Conservation (phyloP, 2,888 invertebrate genomes). For the Drosophila phalerata region DNA sequence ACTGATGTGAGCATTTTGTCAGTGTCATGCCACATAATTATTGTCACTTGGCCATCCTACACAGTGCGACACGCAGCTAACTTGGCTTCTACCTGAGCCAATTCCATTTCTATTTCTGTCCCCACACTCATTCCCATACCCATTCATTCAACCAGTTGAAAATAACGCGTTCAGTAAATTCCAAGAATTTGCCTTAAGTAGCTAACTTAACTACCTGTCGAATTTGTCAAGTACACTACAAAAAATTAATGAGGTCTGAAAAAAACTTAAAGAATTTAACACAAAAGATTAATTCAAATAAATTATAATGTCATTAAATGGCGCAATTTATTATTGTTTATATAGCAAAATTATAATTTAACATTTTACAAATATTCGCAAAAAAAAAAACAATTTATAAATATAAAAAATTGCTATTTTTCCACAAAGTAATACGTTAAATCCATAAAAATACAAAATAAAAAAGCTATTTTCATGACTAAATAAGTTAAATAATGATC, state of each 20-base stretch:
- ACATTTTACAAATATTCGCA: too few relatives aligned
- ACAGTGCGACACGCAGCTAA: slow-evolving; percentile 11
- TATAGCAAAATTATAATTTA: too few relatives aligned
- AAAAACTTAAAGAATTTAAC: not conserved
- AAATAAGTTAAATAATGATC: too few relatives aligned
- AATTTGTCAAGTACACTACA: slow-evolving; percentile 27
- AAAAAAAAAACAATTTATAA: too few relatives aligned
- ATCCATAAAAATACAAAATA: too few relatives aligned
- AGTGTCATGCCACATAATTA: slow-evolving; percentile 72
- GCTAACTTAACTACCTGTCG: slow-evolving; percentile 50
- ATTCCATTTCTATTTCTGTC: slow-evolving; percentile 36
- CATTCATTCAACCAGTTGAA: slow-evolving; percentile 35
- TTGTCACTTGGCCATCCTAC: slow-evolving; percentile 47
- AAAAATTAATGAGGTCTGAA: not conserved
- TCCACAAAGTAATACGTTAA: too few relatives aligned
- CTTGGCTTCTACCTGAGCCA: slow-evolving; percentile 31
- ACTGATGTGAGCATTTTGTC: slow-evolving; percentile 56
- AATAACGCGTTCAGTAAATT: slow-evolving; percentile 38
- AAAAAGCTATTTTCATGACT: too few relatives aligned
- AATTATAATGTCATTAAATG: not conserved
- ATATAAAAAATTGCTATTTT: too few relatives aligned
- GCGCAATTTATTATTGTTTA: too few relatives aligned
- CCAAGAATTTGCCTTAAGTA: slow-evolving; percentile 45
- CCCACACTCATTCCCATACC: slow-evolving; percentile 29
- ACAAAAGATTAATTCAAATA: not conserved